A percentile compares a stretch with the other conserved stretches of the same genome.
Evolutionary conservation across 2,797 vertebrate genomes (phyloP).

Genomic region (Karalla daura): DNA sequence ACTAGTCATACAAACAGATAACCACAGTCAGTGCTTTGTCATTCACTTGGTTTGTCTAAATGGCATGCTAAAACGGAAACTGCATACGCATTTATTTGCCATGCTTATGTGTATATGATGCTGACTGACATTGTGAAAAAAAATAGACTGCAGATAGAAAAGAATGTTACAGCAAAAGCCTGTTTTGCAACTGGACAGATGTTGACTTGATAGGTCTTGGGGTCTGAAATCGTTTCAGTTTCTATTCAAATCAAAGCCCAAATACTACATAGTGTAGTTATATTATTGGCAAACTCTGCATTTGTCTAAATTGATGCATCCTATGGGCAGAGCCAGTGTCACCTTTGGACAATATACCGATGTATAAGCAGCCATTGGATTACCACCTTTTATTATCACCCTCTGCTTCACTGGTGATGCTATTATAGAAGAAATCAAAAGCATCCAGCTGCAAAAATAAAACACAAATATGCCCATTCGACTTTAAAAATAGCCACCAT

Average conservation of each 20-base stretch:
- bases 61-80: too few species aligned
- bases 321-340: constrained; percentile 21
- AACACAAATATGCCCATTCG: background rate
- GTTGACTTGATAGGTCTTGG: background rate
- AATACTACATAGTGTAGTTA: background rate
- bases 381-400: constrained; percentile 68
- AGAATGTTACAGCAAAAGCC: too few species aligned
- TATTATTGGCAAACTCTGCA: background rate
- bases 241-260: background rate
- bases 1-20: too few species aligned
- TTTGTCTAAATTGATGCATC: constrained; percentile 20
- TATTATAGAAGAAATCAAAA: constrained; percentile 33
- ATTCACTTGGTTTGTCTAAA: too few species aligned
- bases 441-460: background rate
- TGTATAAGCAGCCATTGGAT: constrained; percentile 71
- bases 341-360: constrained; percentile 68
- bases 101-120: too few species aligned
- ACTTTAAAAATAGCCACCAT: background rate
- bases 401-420: constrained; percentile 56
- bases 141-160: background rate
- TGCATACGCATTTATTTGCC: too few species aligned
- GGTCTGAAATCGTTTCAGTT: background rate
- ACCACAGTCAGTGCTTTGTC: too few species aligned
- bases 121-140: too few species aligned
- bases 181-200: too few species aligned